Evolutionary conservation across 2,888 invertebrate genomes (phyloP).

Genomic region (Acanthoscelides obtectus): DNA sequence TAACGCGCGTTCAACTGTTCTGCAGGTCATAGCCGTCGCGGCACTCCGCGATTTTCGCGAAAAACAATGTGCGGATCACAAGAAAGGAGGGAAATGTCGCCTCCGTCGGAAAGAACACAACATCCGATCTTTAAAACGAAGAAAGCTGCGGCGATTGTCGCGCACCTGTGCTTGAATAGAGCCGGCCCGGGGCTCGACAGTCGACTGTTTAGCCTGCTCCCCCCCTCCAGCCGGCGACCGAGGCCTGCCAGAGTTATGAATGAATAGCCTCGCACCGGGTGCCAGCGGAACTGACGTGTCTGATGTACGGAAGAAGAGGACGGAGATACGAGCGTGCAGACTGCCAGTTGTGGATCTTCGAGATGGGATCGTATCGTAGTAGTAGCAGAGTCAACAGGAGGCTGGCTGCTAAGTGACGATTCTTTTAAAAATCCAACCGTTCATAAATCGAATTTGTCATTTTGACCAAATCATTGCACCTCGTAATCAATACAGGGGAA

Average conservation of each 20-base stretch:
- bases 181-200: slow-evolving; percentile 27
- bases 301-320: background rate
- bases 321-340: background rate
- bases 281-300: slow-evolving; percentile 28
- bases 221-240: slow-evolving; percentile 32
- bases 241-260: slow-evolving; percentile 47
- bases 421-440: too few relatives aligned
- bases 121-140: background rate
- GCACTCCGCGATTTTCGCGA: background rate
- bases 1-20: background rate
- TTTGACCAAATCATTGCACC: too few relatives aligned
- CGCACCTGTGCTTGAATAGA: slow-evolving; percentile 26
- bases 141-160: slow-evolving; percentile 5
- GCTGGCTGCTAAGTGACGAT: background rate
- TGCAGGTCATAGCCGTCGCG: background rate
- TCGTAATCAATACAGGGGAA: too few relatives aligned
- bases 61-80: background rate
- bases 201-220: slow-evolving; percentile 22
- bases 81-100: background rate
- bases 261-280: slow-evolving; percentile 49
- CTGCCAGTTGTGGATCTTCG: background rate
- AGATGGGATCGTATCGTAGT: background rate
- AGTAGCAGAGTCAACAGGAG: background rate
- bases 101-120: slow-evolving; percentile 2
- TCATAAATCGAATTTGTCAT: too few relatives aligned